Evolutionary conservation across 2,797 vertebrate genomes (phyloP).

Genomic region (Pteropus rufus): DNA sequence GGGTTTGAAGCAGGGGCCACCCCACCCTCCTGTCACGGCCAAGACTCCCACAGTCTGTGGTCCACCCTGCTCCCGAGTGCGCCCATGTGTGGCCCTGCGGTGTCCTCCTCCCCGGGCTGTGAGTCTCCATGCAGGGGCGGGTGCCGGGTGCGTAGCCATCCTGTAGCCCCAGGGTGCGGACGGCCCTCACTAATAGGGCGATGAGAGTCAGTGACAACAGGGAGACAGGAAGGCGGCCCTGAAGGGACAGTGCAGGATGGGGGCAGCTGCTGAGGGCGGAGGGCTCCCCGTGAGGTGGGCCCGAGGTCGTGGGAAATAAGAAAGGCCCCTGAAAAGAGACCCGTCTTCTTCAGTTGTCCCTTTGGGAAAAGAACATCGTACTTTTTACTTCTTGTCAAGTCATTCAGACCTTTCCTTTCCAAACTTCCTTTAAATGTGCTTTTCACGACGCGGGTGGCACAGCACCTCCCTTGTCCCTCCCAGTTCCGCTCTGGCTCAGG

Average conservation of each 20-base stretch:
- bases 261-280: background rate
- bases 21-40: background rate
- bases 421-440: background rate
- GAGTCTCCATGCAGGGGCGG: background rate
- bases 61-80: accelerated
- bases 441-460: background rate
- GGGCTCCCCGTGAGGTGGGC: background rate
- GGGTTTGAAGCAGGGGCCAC: too few species aligned
- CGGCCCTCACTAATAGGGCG: background rate
- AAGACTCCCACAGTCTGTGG: background rate
- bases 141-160: background rate
- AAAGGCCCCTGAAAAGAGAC: background rate
- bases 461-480: background rate
- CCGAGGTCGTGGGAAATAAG: background rate
- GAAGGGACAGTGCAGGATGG: background rate
- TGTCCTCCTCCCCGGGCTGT: background rate
- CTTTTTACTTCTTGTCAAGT: background rate
- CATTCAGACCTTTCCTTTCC: background rate
- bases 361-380: background rate
- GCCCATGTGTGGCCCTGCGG: background rate
- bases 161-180: background rate
- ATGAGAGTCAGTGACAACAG: background rate
- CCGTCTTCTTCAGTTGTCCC: background rate
- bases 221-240: background rate
- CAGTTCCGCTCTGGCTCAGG: background rate